These are phyloP conservation scores for Hippasteria phrygiana DNA, from an alignment of 53 echinoderm and acorn worm species.

Conservation along the genomic window DNA sequence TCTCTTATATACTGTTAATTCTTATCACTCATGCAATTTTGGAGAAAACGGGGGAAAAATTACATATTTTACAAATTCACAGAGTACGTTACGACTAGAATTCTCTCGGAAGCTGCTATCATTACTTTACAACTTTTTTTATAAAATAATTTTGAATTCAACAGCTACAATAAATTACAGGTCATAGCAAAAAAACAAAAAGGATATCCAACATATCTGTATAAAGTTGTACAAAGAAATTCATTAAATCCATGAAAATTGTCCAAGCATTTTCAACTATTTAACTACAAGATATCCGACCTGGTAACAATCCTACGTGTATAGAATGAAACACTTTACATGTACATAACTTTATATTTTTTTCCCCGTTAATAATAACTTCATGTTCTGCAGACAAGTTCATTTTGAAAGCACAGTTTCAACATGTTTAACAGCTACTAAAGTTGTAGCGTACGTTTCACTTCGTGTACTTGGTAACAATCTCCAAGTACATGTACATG, in stretches of 20 bases:
- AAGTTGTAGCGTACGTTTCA: neutral
- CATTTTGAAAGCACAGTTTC: conserved; percentile 51
- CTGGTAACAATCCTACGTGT: conserved; percentile 29
- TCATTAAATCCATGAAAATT: neutral
- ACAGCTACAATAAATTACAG: conserved; percentile 63
- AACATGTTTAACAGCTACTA: conserved; percentile 17
- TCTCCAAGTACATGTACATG: neutral
- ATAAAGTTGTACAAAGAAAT: conserved; percentile 11
- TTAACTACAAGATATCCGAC: neutral
- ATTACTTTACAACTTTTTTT: conserved; percentile 51
- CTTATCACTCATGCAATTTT: conserved; percentile 54
- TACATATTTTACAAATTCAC: conserved; percentile 55
- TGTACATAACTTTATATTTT: neutral
- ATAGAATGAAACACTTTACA: conserved; percentile 5
- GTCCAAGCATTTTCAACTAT: conserved; percentile 34
- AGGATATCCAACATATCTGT: conserved; percentile 19
- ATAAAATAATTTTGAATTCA: conserved; percentile 55
- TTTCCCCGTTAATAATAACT: neutral
- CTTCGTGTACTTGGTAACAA: neutral
- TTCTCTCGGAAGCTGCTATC: conserved; percentile 57
- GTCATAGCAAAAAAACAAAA: conserved; percentile 27
- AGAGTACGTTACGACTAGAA: conserved; percentile 52
- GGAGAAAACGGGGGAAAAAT: conserved; percentile 32
- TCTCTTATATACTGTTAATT: conserved; percentile 24
- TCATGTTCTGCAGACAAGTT: conserved; percentile 12